phyloP scores from a whole-genome alignment of 2,797 vertebrate species.

The Phataginus tetradactyla region DNA sequence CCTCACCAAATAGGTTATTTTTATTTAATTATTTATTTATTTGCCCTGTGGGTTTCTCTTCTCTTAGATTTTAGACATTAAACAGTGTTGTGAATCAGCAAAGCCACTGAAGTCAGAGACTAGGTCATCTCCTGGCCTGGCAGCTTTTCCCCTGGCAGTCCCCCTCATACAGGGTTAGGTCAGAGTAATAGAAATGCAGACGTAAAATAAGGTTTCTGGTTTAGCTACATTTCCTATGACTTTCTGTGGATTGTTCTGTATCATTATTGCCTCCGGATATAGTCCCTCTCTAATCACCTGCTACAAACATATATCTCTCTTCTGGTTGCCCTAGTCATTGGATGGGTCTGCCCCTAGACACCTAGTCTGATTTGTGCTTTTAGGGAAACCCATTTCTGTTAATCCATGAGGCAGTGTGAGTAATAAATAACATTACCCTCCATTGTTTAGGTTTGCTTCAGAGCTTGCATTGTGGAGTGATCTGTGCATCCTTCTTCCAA shows the following conservation, averaged over 20 bases:
- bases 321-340: not conserved
- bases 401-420: not conserved
- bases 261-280: not conserved
- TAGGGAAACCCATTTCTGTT: not conserved
- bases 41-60: not conserved
- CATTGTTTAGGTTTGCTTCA: not conserved
- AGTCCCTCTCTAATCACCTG: not conserved
- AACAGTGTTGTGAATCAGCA: not conserved
- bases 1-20: not conserved
- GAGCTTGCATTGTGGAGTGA: not conserved
- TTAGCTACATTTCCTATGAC: not conserved
- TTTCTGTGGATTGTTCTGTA: not conserved
- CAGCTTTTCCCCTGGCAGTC: not conserved
- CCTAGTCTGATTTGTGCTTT: not conserved
- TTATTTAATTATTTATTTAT: not conserved
- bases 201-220: not conserved
- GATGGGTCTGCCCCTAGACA: fast-evolving
- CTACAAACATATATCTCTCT: not conserved
- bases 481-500: not conserved
- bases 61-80: not conserved
- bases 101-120: not conserved
- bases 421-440: not conserved
- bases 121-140: not conserved
- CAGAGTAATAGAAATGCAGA: not conserved
- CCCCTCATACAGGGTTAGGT: not conserved